Evolutionary conservation across 2,888 invertebrate genomes (phyloP), one percentile per base, ranked within the genome.

Genomic region (Adelphocoris suturalis): DNA sequence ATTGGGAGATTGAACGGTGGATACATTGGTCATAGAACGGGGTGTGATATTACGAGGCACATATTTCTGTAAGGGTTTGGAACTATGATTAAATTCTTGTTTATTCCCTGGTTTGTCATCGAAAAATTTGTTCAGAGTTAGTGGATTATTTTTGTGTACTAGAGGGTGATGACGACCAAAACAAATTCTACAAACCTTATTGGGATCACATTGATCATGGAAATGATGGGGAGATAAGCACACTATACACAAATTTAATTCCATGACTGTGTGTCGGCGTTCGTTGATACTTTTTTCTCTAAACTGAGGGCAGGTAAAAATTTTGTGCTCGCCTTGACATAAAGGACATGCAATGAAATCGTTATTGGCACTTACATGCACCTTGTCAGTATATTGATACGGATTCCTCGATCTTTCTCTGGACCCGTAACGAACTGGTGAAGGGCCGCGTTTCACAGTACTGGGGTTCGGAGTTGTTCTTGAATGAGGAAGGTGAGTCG

Each of bases 101-200:
- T 16, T 61, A 19, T 61, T 61, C 9, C 61, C 61, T n/a, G 61
- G 61, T 61, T 61, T 19, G 19, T 61, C 61, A 61, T 61, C n/a
- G 9, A 61, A 61, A 61, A 61, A 3, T 19, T 52, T 16, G 52
- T 52, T 52, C 2, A 52, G 12, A 19, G 2, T 19, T 9, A n/a
- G 61, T 4, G 61, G 61, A 61, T 61, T 61, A 61, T 61, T 61
- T 61, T 61, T 61, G 19, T 61, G 61, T 61, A 61, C n/a, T 9
- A 61, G 19, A n/a, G 61, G 61, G 9, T 61, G 61, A 61, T 61
- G 61, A 16, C 61, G 16, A n/a, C 61, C 61, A 61, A 19, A 61
- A n/a, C 61, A 61, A 19, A 61, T 2, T 9, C 61, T 19, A 19
- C 61, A 61, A 61, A 61, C 1, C 19, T n/a, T 61, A 61, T 61